These are phyloP conservation scores for Danio albolineatus DNA, from an alignment of 2,797 vertebrate species.

Conservation along the genomic window DNA sequence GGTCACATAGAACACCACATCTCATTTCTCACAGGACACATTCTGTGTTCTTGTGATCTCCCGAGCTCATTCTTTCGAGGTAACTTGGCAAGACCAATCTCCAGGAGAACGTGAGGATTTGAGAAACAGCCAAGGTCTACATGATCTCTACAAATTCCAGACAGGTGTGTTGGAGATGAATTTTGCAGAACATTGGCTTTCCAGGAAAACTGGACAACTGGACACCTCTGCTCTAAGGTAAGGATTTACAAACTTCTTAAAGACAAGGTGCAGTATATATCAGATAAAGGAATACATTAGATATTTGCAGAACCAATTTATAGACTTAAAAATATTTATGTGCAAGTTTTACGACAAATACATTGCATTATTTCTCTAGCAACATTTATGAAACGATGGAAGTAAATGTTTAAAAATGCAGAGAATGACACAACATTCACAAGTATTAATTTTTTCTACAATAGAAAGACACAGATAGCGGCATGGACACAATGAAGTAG, in stretches of 20 bases:
- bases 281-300: not conserved
- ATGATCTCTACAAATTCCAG: not conserved
- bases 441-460: not conserved
- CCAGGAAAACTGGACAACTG: not conserved
- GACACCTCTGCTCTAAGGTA: not conserved
- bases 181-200: not conserved
- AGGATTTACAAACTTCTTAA: not conserved
- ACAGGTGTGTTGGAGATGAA: not conserved
- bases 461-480: conserved; percentile 5
- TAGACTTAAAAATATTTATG: not conserved
- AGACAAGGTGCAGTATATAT: not conserved
- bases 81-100: too few species aligned
- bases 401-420: conserved; percentile 31
- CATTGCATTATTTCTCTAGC: not conserved
- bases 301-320: conserved; percentile 3
- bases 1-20: too few species aligned
- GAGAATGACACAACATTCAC: not conserved
- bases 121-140: not conserved
- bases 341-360: not conserved
- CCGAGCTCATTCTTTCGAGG: too few species aligned
- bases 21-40: too few species aligned
- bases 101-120: too few species aligned
- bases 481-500: not conserved
- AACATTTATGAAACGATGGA: not conserved
- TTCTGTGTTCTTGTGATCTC: too few species aligned